phyloP scores from a whole-genome alignment of 2,888 invertebrate genomes.

The Pterobdella sp. region DNA sequence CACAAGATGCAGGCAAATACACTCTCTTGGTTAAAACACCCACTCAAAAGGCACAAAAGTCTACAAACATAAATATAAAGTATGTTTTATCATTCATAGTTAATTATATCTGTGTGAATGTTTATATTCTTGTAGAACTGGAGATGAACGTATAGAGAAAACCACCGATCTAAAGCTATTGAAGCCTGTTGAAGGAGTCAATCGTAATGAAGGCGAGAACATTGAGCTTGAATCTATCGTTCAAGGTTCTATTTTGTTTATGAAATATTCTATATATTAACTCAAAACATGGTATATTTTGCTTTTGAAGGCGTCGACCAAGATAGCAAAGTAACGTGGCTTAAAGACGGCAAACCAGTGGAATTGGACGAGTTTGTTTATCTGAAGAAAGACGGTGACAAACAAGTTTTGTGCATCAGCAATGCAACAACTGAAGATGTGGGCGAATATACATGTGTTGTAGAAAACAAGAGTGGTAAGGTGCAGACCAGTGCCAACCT shows the following conservation, averaged over 20 bases:
- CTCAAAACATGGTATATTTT: neutral
- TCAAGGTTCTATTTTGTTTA: neutral
- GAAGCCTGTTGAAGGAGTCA: neutral
- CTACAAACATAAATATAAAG: neutral
- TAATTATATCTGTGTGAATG: neutral
- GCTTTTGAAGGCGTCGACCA: neutral
- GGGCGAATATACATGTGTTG: neutral
- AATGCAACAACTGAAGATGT: neutral
- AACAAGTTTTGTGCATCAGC: constrained; percentile 6
- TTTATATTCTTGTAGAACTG: neutral
- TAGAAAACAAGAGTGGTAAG: neutral
- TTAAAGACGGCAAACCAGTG: constrained; percentile 22
- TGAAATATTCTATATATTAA: neutral
- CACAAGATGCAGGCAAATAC: neutral
- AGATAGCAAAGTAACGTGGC: neutral
- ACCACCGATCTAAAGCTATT: neutral
- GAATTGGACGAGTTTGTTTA: constrained; percentile 36
- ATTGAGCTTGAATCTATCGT: neutral
- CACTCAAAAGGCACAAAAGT: constrained; percentile 8
- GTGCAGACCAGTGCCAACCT: neutral
- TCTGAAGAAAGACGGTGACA: constrained; percentile 29
- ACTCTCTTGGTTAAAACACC: constrained; percentile 1
- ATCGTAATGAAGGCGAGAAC: neutral
- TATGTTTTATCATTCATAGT: neutral
- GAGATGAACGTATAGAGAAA: neutral